Evolutionary conservation across 2,797 vertebrate genomes (phyloP).

Genomic region (Rhinella marina): DNA sequence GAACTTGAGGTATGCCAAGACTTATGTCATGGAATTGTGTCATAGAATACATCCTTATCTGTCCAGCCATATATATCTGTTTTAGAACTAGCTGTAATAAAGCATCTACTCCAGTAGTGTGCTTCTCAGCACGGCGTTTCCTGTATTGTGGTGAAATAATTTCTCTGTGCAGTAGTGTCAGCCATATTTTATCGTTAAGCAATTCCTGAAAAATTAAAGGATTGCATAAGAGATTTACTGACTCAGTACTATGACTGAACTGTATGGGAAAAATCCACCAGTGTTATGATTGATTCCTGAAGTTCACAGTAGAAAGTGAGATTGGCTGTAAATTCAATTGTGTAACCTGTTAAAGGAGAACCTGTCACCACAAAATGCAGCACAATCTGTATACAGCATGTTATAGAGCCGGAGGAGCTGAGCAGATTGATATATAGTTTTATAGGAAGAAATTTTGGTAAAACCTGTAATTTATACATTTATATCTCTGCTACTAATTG

Average conservation of each 20-base stretch:
- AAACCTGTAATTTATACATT: too few relatives aligned
- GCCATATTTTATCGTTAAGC: not conserved
- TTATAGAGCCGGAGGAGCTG: too few relatives aligned
- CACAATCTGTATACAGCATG: too few relatives aligned
- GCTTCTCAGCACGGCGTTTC: too few relatives aligned
- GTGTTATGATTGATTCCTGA: not conserved
- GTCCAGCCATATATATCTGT: not conserved
- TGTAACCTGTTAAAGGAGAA: not conserved
- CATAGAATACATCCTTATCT: not conserved
- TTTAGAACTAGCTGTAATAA: not conserved
- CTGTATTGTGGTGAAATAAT: not conserved
- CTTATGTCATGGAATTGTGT: not conserved
- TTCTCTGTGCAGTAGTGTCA: too few relatives aligned
- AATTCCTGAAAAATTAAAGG: not conserved
- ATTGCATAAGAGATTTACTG: not conserved
- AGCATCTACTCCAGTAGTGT: not conserved
- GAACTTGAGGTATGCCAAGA: slow-evolving; percentile 87
- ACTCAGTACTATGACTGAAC: not conserved
- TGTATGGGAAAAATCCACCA: not conserved
- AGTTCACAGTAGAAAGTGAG: not conserved
- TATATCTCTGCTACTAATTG: too few relatives aligned
- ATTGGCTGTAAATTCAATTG: not conserved
- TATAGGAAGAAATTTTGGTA: too few relatives aligned
- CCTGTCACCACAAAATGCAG: too few relatives aligned
- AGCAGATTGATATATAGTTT: too few relatives aligned